These are phyloP conservation scores for Penaeus japonicus DNA, from an alignment of 1,140 invertebrate genomes.

Conservation along the genomic window DNA sequence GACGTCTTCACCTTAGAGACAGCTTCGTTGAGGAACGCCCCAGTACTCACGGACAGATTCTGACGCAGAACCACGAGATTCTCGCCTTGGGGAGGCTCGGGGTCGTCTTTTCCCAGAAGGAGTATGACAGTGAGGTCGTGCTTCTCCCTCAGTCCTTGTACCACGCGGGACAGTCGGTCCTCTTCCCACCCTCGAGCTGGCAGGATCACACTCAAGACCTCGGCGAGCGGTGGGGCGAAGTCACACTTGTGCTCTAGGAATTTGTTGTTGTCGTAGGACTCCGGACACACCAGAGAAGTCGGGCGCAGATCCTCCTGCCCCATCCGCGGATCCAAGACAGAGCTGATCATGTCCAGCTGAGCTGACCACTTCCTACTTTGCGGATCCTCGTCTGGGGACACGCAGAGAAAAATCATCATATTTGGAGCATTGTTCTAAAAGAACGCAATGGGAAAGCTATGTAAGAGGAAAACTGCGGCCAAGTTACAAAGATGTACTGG, in stretches of 20 bases:
- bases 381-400: no score
- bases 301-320: background rate
- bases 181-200: background rate
- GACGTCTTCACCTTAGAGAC: conserved; percentile 58
- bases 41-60: background rate
- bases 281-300: background rate
- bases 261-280: background rate
- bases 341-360: background rate
- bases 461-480: no score
- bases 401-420: no score
- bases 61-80: background rate
- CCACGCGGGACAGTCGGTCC: background rate
- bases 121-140: background rate
- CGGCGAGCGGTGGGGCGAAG: background rate
- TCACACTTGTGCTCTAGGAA: background rate
- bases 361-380: background rate
- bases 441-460: no score
- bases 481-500: no score
- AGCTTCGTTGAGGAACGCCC: conserved; percentile 55
- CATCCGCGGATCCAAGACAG: background rate
- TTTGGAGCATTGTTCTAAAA: no score
- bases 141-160: background rate
- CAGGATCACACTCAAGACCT: conserved; percentile 3
- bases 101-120: background rate
- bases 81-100: background rate